phyloP scores from a whole-genome alignment of 1,140 invertebrate species.

The Pollicipes pollicipes region DNA sequence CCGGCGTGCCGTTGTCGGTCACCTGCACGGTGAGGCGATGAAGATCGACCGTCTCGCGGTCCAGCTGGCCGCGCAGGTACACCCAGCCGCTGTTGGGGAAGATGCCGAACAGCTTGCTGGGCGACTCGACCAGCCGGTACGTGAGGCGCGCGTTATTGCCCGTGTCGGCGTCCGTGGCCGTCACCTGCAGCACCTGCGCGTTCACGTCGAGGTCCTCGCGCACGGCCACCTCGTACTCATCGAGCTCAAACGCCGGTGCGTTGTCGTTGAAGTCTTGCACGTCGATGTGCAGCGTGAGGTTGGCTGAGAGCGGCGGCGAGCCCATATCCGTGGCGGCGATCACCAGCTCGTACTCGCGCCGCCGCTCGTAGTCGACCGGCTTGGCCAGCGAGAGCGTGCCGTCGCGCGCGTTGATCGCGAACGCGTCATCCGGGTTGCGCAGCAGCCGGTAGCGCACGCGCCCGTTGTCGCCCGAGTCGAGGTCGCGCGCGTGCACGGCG shows the following conservation, averaged over 20 bases:
- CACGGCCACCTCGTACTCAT: conserved; percentile 58
- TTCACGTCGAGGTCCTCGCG: conserved; percentile 60
- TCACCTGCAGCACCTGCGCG: conserved; percentile 53
- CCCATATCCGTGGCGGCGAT: conserved; percentile 66
- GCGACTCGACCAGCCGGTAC: conserved; percentile 43
- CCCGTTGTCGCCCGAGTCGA: conserved; percentile 56
- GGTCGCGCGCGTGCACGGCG: conserved; percentile 63
- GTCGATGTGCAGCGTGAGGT: conserved; percentile 65
- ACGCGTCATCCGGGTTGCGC: conserved; percentile 31
- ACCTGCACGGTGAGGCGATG: conserved; percentile 65
- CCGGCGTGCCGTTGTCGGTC: conserved; percentile 69
- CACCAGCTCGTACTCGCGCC: conserved; percentile 58
- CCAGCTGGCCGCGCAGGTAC: conserved; percentile 45
- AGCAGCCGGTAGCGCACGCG: conserved; percentile 54
- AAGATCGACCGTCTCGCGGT: conserved; percentile 56
- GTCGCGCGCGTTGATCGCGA: conserved; percentile 43
- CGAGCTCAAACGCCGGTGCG: conserved; percentile 62
- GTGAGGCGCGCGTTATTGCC: conserved; percentile 84
- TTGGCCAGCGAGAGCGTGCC: conserved; percentile 48
- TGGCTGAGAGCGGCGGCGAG: conserved; percentile 48
- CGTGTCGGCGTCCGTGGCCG: conserved; percentile 71
- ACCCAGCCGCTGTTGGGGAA: conserved; percentile 73
- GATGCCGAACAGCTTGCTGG: conserved; percentile 52
- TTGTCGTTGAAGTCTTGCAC: conserved; percentile 91
- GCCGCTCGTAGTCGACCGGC: conserved; percentile 68